A percentile compares a stretch with the other conserved stretches of the same genome.
phyloP scores from a whole-genome alignment of 2,888 invertebrate genomes.

The Cheilosia soror region DNA sequence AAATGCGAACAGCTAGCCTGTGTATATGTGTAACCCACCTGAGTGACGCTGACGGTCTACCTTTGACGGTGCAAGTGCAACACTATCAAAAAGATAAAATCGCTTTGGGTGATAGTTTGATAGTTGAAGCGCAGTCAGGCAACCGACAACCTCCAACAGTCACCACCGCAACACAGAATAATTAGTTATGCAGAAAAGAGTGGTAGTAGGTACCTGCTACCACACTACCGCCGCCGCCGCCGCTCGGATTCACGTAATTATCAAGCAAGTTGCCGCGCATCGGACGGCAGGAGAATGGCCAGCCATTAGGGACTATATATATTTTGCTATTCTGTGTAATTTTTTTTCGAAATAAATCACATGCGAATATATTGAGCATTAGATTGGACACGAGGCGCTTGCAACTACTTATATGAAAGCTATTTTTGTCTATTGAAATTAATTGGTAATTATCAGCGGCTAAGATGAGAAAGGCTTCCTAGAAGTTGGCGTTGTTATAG shows the following conservation, averaged over 20 bases:
- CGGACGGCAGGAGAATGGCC: neutral
- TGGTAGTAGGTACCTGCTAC: constrained; percentile 12
- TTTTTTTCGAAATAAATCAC: constrained; percentile 40
- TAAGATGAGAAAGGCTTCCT: neutral
- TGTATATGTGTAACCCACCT: constrained; percentile 1
- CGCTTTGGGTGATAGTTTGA: constrained; percentile 75
- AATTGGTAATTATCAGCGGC: constrained; percentile 16
- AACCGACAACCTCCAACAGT: constrained; percentile 44
- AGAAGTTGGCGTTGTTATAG: neutral
- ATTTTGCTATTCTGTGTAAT: constrained; percentile 23
- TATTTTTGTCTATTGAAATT: constrained; percentile 15
- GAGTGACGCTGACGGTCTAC: constrained; percentile 5
- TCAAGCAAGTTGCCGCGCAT: constrained; percentile 3
- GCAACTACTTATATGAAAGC: neutral
- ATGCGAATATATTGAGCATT: constrained; percentile 15
- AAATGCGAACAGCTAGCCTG: constrained; percentile 27
- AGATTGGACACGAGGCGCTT: neutral
- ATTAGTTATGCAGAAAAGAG: constrained; percentile 69
- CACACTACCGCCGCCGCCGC: neutral
- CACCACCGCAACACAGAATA: constrained; percentile 50
- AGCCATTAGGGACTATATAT: constrained; percentile 40
- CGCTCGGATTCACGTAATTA: constrained; percentile 56
- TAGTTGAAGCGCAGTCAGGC: constrained; percentile 71
- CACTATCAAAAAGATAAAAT: constrained; percentile 68
- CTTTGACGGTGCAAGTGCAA: constrained; percentile 47